Percentiles rank a stretch among this genome's conserved stretches.
Evolutionary conservation across 2,888 invertebrate genomes (phyloP).

Genomic region (Lacanobia oleracea): DNA sequence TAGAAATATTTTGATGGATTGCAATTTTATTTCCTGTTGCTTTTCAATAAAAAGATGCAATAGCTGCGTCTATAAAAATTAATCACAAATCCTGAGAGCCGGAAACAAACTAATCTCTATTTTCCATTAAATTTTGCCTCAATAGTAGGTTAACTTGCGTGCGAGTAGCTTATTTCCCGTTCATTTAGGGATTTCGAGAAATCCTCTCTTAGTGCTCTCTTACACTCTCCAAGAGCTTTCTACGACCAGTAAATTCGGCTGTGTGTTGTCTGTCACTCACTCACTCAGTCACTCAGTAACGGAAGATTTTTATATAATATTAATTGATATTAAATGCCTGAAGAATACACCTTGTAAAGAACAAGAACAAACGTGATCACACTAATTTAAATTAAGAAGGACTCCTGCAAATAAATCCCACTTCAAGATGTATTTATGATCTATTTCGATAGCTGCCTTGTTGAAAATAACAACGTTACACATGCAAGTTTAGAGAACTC

Average conservation of each 20-base stretch:
- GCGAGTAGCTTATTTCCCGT: too few species aligned
- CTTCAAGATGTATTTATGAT: constrained; percentile 42
- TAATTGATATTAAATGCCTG: not conserved
- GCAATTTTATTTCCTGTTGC: not conserved
- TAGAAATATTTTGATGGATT: not conserved
- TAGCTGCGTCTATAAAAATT: too few species aligned
- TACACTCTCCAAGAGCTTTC: too few species aligned
- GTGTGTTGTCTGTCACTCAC: too few species aligned
- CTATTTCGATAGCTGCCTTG: constrained; percentile 3
- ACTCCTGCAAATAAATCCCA: constrained; percentile 47
- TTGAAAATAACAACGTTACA: constrained; percentile 16
- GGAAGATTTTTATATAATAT: too few species aligned
- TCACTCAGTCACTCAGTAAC: too few species aligned
- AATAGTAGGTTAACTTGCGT: too few species aligned
- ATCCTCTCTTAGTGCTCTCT: too few species aligned
- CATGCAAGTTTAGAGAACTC: constrained; percentile 9
- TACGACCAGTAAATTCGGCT: too few species aligned
- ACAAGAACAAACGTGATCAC: constrained; percentile 32
- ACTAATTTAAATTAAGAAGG: constrained; percentile 38
- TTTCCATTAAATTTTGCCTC: too few species aligned
- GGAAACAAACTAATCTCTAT: too few species aligned
- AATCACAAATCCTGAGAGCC: not conserved
- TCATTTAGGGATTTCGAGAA: too few species aligned
- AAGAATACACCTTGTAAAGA: constrained; percentile 9
- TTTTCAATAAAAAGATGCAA: not conserved